These are phyloP conservation scores for Andrena camellia DNA, from an alignment of 2,888 invertebrate genomes.

Conservation along the genomic window DNA sequence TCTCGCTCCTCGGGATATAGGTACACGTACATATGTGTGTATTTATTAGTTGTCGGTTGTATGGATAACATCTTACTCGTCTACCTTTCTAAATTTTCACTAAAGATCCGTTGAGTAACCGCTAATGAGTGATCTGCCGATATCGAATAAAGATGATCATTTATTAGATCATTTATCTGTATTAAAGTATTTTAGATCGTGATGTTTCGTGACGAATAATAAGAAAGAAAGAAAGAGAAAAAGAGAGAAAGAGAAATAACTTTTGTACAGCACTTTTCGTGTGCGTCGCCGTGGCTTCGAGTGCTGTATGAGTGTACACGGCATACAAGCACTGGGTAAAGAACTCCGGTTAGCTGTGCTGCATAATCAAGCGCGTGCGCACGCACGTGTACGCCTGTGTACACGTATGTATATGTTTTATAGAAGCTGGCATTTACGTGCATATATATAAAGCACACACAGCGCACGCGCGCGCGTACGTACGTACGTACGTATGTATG, in stretches of 20 bases:
- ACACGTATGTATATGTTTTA: slow-evolving; percentile 28
- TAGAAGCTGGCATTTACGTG: slow-evolving; percentile 9
- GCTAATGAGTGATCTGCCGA: not conserved
- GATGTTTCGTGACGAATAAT: too few species aligned
- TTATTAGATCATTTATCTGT: too few species aligned
- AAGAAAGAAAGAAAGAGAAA: too few species aligned
- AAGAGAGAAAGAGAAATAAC: too few species aligned
- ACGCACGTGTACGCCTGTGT: slow-evolving; percentile 51
- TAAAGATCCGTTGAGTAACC: not conserved
- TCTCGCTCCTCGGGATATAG: slow-evolving; percentile 10
- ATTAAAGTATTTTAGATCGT: too few species aligned
- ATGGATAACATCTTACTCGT: not conserved
- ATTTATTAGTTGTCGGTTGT: not conserved
- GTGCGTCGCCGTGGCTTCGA: slow-evolving; percentile 12
- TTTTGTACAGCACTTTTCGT: slow-evolving; percentile 20
- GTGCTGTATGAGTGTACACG: slow-evolving; percentile 27
- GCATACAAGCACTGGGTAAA: slow-evolving; percentile 51
- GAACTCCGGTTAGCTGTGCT: slow-evolving; percentile 56
- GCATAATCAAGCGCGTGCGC: slow-evolving; percentile 69
- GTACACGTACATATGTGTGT: not conserved
- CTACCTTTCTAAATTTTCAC: not conserved
- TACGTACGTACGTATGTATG: slow-evolving; percentile 18
- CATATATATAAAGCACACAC: not conserved
- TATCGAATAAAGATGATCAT: not conserved
- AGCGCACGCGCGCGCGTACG: slow-evolving; percentile 33